Evolutionary conservation across 1,140 invertebrate species (phyloP), one percentile per base, ranked within the genome.

Genomic region (Hyphantria cunea): DNA sequence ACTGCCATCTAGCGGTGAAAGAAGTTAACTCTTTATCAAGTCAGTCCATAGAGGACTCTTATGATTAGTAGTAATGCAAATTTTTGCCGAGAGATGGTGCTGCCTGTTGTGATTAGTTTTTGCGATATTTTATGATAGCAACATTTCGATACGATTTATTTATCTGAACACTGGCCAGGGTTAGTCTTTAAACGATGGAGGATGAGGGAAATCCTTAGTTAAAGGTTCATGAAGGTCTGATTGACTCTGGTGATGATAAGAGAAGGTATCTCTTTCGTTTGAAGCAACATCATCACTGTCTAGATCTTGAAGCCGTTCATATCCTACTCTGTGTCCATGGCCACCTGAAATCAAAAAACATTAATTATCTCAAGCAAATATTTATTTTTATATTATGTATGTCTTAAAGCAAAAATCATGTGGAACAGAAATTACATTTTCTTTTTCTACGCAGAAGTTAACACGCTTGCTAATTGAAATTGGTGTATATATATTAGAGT

Each of bases 261-360:
- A 10, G n/a, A n/a, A 12, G 8, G 3, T 13, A 45, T 11, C 14
- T 11, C 12, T 17, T 10, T 49, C 45, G n/a, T 11, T 32, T 12
- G 14, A 45, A 15, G 17, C 5, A 3, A 39, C 45, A 13, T 66
- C 63, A 31, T 56, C 50, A 10, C 65, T 60, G 51, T 67, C 54
- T 14, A 32, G 31, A 51, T 47, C 72, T 45, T 69, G 71, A 13
- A 82, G 69, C 3, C 75, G 74, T 11, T 75, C 78, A 17, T 54
- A 37, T 47, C 44, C 77, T 90, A 91, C 68, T 91, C 87, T 47
- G 86, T 89, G 48, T 91, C 89, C 89, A 91, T 91, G 6, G 86
- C 84, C 52, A 89, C 82, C 89, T 91, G 76, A 7, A 77, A 78
- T 15, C 53, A 63, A 54, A 51, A 45, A 52, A 44, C 37, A 39